Conservation (phyloP, 2,113 vertebrate genomes). For the Phaetusa simplex region DNA sequence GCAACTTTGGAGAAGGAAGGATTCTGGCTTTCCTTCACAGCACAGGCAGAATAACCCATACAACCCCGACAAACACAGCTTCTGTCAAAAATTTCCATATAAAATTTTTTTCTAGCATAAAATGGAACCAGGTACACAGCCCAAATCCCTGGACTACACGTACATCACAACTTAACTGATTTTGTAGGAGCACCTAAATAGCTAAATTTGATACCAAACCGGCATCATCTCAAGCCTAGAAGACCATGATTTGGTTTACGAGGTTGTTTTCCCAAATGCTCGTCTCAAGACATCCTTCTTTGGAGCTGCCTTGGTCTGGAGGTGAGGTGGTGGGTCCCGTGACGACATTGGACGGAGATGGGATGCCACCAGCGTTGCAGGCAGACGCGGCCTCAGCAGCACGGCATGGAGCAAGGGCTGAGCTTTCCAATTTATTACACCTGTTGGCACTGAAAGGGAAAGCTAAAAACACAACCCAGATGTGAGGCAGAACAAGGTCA, state of each 20-base stretch:
- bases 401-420: accelerated
- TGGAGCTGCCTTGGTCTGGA: not conserved
- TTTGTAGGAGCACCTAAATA: accelerated
- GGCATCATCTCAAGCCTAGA: not conserved
- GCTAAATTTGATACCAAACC: not conserved
- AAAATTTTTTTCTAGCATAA: not conserved
- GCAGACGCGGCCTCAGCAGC: not conserved
- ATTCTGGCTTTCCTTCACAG: not conserved
- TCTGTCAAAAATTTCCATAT: not conserved
- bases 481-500: conserved; percentile 8
- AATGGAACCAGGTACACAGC: not conserved
- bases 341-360: accelerated
- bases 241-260: accelerated
- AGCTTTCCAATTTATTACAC: not conserved
- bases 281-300: not conserved
- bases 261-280: accelerated
- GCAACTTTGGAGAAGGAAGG: not conserved
- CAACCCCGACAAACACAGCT: not conserved
- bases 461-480: conserved; percentile 31
- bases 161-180: not conserved
- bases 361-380: accelerated
- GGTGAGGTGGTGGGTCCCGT: not conserved
- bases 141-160: not conserved
- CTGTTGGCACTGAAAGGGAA: not conserved
- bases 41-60: not conserved